Conservation (phyloP, 2,113 vertebrate species). For the Carassius carassius region DNA sequence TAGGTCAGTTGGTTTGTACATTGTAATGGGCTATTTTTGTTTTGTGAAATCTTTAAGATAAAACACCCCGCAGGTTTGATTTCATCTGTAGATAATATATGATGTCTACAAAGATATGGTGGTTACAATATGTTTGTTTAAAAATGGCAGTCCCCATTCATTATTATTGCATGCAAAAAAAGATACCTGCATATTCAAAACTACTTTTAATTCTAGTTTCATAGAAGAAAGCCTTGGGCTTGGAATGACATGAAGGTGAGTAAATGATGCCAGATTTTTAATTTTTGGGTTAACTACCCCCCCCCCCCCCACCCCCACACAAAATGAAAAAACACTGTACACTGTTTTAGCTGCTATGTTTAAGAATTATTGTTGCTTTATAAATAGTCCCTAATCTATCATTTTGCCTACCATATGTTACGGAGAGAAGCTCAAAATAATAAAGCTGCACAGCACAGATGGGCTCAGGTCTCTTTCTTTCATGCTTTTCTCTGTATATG, state of each 20-base stretch:
- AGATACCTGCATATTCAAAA: not conserved
- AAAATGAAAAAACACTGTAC: too few species aligned
- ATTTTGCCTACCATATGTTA: slow-evolving; percentile 13
- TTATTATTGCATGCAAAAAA: not conserved
- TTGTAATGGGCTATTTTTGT: not conserved
- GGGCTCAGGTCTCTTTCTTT: not conserved
- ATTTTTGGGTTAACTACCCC: not conserved
- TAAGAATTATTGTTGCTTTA: not conserved
- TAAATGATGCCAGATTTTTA: not conserved
- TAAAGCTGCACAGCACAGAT: slow-evolving; percentile 19
- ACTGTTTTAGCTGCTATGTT: not conserved
- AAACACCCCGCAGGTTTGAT: not conserved
- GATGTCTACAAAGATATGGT: too few species aligned
- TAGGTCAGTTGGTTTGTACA: too few species aligned
- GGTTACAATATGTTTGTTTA: not conserved
- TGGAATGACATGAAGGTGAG: not conserved
- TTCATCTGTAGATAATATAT: not conserved
- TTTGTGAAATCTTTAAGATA: not conserved
- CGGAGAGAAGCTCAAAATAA: slow-evolving; percentile 16
- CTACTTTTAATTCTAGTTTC: not conserved
- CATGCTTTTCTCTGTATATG: not conserved
- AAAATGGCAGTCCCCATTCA: not conserved
- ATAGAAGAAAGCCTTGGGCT: not conserved
- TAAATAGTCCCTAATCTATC: not conserved
- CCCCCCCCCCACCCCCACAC: too few species aligned